A percentile compares a stretch with the other conserved stretches of the same genome.
These are phyloP conservation scores for Agrilus cyanescens DNA, from an alignment of 2,888 invertebrate species.

Conservation along the genomic window DNA sequence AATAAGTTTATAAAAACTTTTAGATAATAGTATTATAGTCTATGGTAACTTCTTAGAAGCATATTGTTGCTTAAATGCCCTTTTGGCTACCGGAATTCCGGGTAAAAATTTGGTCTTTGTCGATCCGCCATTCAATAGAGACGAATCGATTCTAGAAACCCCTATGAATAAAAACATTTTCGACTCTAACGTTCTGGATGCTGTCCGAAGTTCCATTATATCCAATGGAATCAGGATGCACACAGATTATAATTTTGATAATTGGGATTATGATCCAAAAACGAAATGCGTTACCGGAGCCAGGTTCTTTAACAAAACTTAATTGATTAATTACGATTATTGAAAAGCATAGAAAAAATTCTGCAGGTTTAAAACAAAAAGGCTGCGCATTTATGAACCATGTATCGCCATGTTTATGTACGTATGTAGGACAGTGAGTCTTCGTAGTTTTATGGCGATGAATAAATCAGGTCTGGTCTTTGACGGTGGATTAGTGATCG, in stretches of 20 bases:
- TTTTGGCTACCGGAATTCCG: constrained; percentile 47
- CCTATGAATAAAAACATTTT: constrained; percentile 16
- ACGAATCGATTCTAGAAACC: too few relatives aligned
- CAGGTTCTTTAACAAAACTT: constrained; percentile 30
- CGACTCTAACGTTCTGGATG: constrained; percentile 40
- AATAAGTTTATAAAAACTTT: constrained; percentile 15
- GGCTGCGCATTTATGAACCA: constrained; percentile 33
- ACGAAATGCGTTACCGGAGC: constrained; percentile 20
- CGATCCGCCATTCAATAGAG: constrained; percentile 36
- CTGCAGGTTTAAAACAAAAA: constrained; percentile 31
- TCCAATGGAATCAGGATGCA: constrained; percentile 36
- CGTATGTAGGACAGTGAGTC: constrained; percentile 40
- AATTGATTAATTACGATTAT: too few relatives aligned
- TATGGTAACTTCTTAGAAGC: constrained; percentile 57
- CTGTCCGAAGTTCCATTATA: constrained; percentile 31
- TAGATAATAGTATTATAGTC: constrained; percentile 45
- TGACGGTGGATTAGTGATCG: constrained; percentile 52
- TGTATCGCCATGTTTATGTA: constrained; percentile 49
- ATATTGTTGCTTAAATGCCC: constrained; percentile 51
- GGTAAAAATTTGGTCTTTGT: constrained; percentile 47
- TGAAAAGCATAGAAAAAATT: too few relatives aligned
- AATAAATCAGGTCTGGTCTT: constrained; percentile 42
- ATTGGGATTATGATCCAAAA: constrained; percentile 36
- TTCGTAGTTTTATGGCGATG: constrained; percentile 39
- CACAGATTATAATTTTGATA: constrained; percentile 42